Evolutionary conservation across 1,140 invertebrate genomes (phyloP).

Genomic region (Drosophila mauritiana): DNA sequence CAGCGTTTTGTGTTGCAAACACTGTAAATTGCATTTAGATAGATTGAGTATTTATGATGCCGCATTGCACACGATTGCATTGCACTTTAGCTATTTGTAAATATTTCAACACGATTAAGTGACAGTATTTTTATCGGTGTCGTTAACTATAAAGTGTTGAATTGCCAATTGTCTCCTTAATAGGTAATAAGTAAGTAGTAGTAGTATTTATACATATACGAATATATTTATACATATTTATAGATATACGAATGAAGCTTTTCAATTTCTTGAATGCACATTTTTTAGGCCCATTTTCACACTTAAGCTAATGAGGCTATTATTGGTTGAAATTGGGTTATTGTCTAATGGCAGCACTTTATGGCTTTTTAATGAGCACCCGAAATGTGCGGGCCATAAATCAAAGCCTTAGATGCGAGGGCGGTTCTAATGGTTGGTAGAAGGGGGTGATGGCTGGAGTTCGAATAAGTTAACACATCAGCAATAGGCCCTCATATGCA

Average conservation of each 20-base stretch:
- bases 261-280: no score
- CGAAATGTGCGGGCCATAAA: conserved; percentile 59
- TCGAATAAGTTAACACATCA: conserved; percentile 53
- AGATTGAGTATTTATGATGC: conserved; percentile 3
- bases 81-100: not conserved
- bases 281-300: not conserved
- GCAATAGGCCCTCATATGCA: conserved; percentile 25
- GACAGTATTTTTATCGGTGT: not conserved
- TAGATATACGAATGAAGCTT: no score
- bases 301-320: conserved; percentile 52
- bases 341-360: conserved; percentile 48
- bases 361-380: conserved; percentile 70
- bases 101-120: not conserved
- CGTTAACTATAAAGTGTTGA: no score
- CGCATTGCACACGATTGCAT: no score
- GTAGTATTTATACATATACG: no score
- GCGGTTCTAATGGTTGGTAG: not conserved
- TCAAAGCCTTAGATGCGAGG: conserved; percentile 36
- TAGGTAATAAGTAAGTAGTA: no score
- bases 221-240: no score
- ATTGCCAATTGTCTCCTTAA: no score
- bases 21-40: conserved; percentile 31
- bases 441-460: not conserved
- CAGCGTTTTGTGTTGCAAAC: conserved; percentile 21
- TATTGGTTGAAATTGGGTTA: conserved; percentile 20